Conservation (phyloP, 2,888 invertebrate genomes). For the Drosophila phalerata region DNA sequence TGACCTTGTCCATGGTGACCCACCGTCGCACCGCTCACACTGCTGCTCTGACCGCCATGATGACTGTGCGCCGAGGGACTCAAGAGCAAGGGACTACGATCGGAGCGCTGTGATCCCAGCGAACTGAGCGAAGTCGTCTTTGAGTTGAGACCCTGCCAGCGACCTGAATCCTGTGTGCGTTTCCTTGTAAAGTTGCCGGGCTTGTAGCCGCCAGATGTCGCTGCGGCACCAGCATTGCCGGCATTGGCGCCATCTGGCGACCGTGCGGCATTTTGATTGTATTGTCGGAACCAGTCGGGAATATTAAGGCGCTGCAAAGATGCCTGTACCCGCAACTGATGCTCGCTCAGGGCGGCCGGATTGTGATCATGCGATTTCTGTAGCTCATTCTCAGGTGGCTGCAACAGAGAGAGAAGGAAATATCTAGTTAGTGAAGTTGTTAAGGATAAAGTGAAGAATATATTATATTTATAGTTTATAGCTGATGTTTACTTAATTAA, state of each 20-base stretch:
- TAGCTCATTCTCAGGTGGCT: slow-evolving; percentile 98
- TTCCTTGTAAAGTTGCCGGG: slow-evolving; percentile 94
- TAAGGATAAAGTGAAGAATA: neutral
- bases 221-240: slow-evolving; percentile 9
- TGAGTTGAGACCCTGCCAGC: slow-evolving; percentile 90
- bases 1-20: slow-evolving; percentile 39
- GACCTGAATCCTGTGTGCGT: slow-evolving; percentile 89
- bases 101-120: slow-evolving; percentile 87
- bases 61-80: slow-evolving; percentile 86
- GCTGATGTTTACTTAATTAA: too few relatives aligned
- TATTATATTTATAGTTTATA: too few relatives aligned
- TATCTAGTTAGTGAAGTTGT: neutral
- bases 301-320: slow-evolving; percentile 97
- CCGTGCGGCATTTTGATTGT: slow-evolving; percentile 81
- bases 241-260: slow-evolving; percentile 64
- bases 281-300: slow-evolving; percentile 95
- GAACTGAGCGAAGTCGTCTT: slow-evolving; percentile 95
- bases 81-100: slow-evolving; percentile 85
- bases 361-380: slow-evolving; percentile 89
- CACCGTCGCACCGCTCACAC: slow-evolving; percentile 39
- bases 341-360: slow-evolving; percentile 93
- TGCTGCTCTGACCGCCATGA: slow-evolving; percentile 83
- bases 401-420: slow-evolving; percentile 65
- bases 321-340: slow-evolving; percentile 96
- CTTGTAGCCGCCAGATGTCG: slow-evolving; percentile 84